Conservation (phyloP, 2,888 invertebrate genomes). For the Ommatoiulus sabulosus region DNA sequence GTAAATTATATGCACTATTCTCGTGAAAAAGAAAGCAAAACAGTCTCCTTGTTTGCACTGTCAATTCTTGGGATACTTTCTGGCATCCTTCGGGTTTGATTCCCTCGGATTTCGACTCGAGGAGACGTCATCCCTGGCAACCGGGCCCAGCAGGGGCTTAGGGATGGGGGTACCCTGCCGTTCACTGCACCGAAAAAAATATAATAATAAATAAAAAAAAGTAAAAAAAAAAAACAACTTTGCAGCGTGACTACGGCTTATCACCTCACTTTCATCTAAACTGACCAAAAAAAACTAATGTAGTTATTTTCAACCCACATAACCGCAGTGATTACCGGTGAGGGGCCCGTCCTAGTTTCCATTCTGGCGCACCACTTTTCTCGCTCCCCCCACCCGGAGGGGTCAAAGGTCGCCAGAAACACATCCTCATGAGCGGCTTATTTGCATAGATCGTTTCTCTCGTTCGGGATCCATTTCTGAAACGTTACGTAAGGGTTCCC, state of each 20-base stretch:
- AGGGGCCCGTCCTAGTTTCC: slow-evolving; percentile 48
- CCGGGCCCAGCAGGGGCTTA: background rate
- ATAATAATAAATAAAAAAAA: slow-evolving; percentile 35
- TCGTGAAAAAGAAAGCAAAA: too few relatives aligned
- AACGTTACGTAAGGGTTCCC: background rate
- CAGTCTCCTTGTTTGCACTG: too few relatives aligned
- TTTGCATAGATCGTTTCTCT: slow-evolving; percentile 1
- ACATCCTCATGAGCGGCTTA: slow-evolving; percentile 16
- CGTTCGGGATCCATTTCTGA: background rate
- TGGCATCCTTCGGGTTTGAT: background rate
- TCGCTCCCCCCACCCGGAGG: slow-evolving; percentile 18
- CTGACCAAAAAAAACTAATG: slow-evolving; percentile 37
- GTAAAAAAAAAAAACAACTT: background rate
- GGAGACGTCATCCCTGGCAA: background rate
- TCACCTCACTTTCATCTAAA: slow-evolving; percentile 47
- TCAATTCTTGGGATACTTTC: too few relatives aligned
- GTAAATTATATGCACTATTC: too few relatives aligned
- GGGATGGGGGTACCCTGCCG: slow-evolving; percentile 11
- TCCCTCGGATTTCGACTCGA: background rate
- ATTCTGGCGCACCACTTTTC: slow-evolving; percentile 25
- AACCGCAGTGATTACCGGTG: slow-evolving; percentile 44
- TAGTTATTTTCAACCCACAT: slow-evolving; percentile 48
- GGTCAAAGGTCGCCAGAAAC: slow-evolving; percentile 6
- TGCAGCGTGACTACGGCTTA: slow-evolving; percentile 42
- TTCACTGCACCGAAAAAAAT: slow-evolving; percentile 27